A percentile compares a stretch with the other conserved stretches of the same genome.
phyloP scores from a whole-genome alignment of 2,797 vertebrate genomes.

The Xenopus petersii region DNA sequence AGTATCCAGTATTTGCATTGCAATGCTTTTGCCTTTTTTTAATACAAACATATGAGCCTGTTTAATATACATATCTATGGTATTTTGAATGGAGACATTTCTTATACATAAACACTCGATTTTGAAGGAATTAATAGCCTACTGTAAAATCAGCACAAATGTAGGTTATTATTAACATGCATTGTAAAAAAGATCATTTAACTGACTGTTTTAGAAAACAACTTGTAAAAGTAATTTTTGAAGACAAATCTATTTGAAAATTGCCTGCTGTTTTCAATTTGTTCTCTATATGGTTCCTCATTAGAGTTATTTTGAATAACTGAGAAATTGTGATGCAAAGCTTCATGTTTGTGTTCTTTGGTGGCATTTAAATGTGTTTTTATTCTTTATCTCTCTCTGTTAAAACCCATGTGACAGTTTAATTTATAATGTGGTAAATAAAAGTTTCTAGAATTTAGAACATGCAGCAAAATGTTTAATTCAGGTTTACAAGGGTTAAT shows the following conservation, averaged over 20 bases:
- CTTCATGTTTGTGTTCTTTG: slow-evolving; percentile 3
- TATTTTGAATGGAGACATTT: not conserved
- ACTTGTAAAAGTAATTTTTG: slow-evolving; percentile 37
- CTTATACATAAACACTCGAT: not conserved
- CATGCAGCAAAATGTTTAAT: too few species aligned
- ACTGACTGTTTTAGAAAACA: slow-evolving; percentile 15
- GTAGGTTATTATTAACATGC: slow-evolving; percentile 22
- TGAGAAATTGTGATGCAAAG: slow-evolving; percentile 19
- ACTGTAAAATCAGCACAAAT: slow-evolving; percentile 16
- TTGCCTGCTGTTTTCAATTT: slow-evolving; percentile 43
- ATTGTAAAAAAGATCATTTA: slow-evolving; percentile 29
- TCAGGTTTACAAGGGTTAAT: too few species aligned
- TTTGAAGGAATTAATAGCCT: slow-evolving; percentile 9
- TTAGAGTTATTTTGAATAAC: slow-evolving; percentile 26
- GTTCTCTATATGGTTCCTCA: slow-evolving; percentile 28
- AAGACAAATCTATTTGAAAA: slow-evolving; percentile 31
- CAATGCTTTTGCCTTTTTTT: too few species aligned
- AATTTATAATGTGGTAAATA: too few species aligned
- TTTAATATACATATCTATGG: too few species aligned
- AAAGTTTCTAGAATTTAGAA: too few species aligned
- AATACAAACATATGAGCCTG: too few species aligned
- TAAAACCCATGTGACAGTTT: too few species aligned
- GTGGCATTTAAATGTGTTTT: too few species aligned
- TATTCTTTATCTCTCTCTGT: too few species aligned
- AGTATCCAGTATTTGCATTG: too few species aligned